These are phyloP conservation scores for Hymenopus coronatus DNA, from an alignment of 2,888 invertebrate genomes.

Conservation along the genomic window DNA sequence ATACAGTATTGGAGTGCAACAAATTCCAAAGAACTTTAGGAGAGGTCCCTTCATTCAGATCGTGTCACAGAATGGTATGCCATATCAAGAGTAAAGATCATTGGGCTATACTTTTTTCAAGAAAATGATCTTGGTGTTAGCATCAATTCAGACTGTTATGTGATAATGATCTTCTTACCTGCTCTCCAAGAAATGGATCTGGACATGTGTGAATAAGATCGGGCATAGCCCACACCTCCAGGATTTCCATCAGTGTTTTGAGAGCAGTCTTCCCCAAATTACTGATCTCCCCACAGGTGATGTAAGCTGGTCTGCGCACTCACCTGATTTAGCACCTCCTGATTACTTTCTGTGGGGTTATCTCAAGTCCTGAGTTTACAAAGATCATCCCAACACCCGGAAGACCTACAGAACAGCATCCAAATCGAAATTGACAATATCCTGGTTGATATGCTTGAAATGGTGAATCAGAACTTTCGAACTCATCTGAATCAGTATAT, in stretches of 20 bases:
- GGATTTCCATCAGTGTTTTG: slow-evolving; percentile 18
- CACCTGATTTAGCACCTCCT: slow-evolving; percentile 29
- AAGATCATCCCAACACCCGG: slow-evolving; percentile 36
- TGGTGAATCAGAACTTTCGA: too few species aligned
- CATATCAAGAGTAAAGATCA: slow-evolving; percentile 33
- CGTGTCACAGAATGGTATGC: slow-evolving; percentile 38
- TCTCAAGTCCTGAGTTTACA: slow-evolving; percentile 35
- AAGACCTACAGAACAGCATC: slow-evolving; percentile 37
- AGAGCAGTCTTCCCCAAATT: slow-evolving; percentile 17
- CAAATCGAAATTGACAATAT: too few species aligned
- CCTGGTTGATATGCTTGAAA: too few species aligned
- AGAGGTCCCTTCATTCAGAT: slow-evolving; percentile 36
- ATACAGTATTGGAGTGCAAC: slow-evolving; percentile 46
- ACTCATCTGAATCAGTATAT: too few species aligned
- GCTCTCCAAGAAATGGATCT: slow-evolving; percentile 13
- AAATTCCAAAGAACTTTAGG: slow-evolving; percentile 24
- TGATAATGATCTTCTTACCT: slow-evolving; percentile 34
- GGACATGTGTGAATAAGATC: slow-evolving; percentile 27
- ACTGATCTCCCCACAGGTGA: slow-evolving; percentile 23
- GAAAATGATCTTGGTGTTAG: slow-evolving; percentile 38
- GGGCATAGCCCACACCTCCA: slow-evolving; percentile 28
- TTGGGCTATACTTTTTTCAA: slow-evolving; percentile 37
- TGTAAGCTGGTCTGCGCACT: slow-evolving; percentile 26
- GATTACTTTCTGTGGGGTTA: slow-evolving; percentile 27
- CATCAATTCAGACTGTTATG: slow-evolving; percentile 39